These are phyloP conservation scores for Gymnocephalus cernua DNA, from an alignment of 2,113 vertebrate genomes.

Conservation along the genomic window DNA sequence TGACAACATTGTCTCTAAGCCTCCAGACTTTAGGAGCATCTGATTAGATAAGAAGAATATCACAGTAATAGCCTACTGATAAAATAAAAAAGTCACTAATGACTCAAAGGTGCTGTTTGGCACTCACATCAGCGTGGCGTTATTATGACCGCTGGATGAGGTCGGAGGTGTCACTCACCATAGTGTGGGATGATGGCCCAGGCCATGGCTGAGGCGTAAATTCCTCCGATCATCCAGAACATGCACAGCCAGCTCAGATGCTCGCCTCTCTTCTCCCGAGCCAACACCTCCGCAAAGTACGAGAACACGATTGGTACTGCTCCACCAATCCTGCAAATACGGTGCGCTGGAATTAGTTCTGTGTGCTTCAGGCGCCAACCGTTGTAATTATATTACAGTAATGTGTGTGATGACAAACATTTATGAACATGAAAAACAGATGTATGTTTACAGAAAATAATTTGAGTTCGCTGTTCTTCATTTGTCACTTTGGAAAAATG, in stretches of 20 bases:
- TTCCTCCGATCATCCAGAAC: slow-evolving; percentile 99
- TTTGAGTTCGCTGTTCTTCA: neutral
- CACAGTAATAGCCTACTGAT: neutral
- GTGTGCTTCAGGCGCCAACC: neutral
- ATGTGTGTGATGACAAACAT: neutral
- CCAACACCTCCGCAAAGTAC: slow-evolving; percentile 95
- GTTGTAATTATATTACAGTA: neutral
- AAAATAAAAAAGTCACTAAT: neutral
- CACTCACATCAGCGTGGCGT: neutral
- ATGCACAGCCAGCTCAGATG: slow-evolving; percentile 99
- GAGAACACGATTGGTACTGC: slow-evolving; percentile 95
- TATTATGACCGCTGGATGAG: neutral
- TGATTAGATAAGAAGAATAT: neutral
- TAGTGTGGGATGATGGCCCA: slow-evolving; percentile 99
- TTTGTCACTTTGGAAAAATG: slow-evolving; percentile 7
- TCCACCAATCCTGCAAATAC: slow-evolving; percentile 90
- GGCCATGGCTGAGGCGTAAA: slow-evolving; percentile 98
- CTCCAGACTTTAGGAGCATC: neutral
- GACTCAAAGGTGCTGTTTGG: neutral
- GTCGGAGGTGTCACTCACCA: slow-evolving; percentile 85
- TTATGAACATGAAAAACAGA: slow-evolving; percentile 2
- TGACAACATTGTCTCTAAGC: neutral
- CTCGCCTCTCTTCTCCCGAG: slow-evolving; percentile 96
- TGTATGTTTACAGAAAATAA: neutral
- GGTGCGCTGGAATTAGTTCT: slow-evolving; percentile 3